Evolutionary conservation across 2,113 vertebrate genomes (phyloP).

Genomic region (Arvicanthis niloticus): DNA sequence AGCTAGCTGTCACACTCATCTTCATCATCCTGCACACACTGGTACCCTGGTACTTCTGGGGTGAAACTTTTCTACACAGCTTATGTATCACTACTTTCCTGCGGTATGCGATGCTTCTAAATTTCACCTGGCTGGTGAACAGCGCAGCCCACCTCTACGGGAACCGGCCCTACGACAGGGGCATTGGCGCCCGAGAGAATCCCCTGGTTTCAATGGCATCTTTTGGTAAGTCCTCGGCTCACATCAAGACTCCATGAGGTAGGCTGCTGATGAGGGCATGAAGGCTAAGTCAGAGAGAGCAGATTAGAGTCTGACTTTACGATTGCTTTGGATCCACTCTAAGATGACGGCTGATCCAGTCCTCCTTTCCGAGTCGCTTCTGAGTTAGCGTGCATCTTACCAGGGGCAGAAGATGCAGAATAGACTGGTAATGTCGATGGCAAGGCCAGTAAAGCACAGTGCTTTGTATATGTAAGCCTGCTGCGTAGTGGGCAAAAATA

Average conservation of each 20-base stretch:
- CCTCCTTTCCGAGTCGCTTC: neutral
- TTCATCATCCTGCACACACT: conserved; percentile 92
- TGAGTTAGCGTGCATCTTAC: neutral
- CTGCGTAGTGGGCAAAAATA: neutral
- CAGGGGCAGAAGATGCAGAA: neutral
- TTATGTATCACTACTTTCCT: conserved; percentile 91
- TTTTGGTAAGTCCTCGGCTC: conserved; percentile 88
- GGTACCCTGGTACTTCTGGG: conserved; percentile 96
- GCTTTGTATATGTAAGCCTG: neutral
- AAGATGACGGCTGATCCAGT: neutral
- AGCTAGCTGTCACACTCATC: conserved; percentile 90
- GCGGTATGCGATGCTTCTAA: conserved; percentile 92
- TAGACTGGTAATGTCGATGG: neutral
- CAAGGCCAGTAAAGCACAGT: neutral
- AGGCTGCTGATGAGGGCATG: neutral
- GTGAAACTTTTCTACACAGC: conserved; percentile 90
- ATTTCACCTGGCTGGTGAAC: conserved; percentile 96
- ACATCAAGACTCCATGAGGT: neutral
- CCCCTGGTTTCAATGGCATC: conserved; percentile 93
- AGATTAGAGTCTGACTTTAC: neutral
- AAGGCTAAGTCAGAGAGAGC: neutral
- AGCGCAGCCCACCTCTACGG: conserved; percentile 98
- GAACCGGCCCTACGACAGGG: conserved; percentile 93
- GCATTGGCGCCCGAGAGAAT: conserved; percentile 95
- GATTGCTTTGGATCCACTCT: neutral